Evolutionary conservation across 2,113 vertebrate genomes (phyloP).

Genomic region (Edolisoma coerulescens): DNA sequence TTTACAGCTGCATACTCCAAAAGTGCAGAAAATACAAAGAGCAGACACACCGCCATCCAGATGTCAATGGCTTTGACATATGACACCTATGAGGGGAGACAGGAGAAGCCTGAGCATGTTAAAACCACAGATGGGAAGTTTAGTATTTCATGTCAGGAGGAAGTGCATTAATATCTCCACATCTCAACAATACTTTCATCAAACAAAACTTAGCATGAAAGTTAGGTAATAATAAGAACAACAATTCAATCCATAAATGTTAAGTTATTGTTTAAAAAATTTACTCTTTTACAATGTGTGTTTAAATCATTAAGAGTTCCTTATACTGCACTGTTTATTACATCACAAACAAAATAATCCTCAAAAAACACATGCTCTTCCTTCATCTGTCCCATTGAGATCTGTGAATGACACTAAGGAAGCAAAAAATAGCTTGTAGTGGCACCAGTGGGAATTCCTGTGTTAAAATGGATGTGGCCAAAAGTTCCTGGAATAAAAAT

Average conservation of each 20-base stretch:
- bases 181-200: background rate
- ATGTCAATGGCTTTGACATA: conserved; percentile 99
- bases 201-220: background rate
- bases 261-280: background rate
- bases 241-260: background rate
- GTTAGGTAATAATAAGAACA: background rate
- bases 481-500: background rate
- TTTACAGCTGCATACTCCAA: conserved; percentile 97
- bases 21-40: conserved; percentile 96
- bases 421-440: background rate
- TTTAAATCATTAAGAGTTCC: background rate
- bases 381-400: background rate
- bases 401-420: background rate
- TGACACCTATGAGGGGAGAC: conserved; percentile 79
- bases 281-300: background rate
- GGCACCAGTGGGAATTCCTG: background rate
- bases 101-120: background rate
- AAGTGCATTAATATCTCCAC: background rate
- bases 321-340: background rate
- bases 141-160: background rate
- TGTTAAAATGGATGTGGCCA: background rate
- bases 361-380: background rate
- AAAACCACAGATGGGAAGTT: background rate
- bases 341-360: background rate
- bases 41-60: conserved; percentile 98